phyloP scores from a whole-genome alignment of 30 jellyfish, hydroid and myxozoan species.

The Aurelia aurita region DNA sequence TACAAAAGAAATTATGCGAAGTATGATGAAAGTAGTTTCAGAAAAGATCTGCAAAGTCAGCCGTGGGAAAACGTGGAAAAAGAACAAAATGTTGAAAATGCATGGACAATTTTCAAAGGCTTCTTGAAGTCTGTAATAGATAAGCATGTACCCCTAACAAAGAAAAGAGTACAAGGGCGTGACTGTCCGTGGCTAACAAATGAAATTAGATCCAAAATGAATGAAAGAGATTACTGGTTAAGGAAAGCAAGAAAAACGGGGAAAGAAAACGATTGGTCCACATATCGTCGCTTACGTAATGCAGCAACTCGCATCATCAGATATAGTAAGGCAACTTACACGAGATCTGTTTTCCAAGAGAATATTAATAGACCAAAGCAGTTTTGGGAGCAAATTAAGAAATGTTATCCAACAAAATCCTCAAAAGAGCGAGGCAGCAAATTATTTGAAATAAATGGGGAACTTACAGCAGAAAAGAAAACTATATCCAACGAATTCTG shows the following conservation, averaged over 20 bases:
- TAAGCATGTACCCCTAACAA: slow-evolving; percentile 35
- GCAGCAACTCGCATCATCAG: neutral
- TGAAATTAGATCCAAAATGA: too few species aligned
- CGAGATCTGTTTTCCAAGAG: too few species aligned
- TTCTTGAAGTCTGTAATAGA: slow-evolving; percentile 33
- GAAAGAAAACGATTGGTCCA: neutral
- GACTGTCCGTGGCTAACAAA: slow-evolving; percentile 15
- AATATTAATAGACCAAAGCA: too few species aligned
- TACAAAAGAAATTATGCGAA: slow-evolving; percentile 11
- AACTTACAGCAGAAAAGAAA: slow-evolving; percentile 7
- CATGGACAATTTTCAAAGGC: too few species aligned
- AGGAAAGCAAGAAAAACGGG: slow-evolving; percentile 17
- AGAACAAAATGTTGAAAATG: too few species aligned
- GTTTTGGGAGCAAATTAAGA: too few species aligned
- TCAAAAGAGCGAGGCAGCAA: slow-evolving; percentile 2
- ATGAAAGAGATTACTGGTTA: too few species aligned
- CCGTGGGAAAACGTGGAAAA: slow-evolving; percentile 25
- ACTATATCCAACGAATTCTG: slow-evolving; percentile 5
- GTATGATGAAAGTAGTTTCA: slow-evolving; percentile 11
- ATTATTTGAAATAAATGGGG: neutral
- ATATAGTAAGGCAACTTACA: too few species aligned
- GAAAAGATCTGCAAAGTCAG: slow-evolving; percentile 19
- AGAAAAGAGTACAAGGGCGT: slow-evolving; percentile 19
- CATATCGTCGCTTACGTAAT: slow-evolving; percentile 35
- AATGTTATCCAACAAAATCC: slow-evolving; percentile 12